Percentiles rank a stretch among this genome's conserved stretches.
Conservation (phyloP, 1,140 invertebrate genomes). For the Drosophila orena region DNA sequence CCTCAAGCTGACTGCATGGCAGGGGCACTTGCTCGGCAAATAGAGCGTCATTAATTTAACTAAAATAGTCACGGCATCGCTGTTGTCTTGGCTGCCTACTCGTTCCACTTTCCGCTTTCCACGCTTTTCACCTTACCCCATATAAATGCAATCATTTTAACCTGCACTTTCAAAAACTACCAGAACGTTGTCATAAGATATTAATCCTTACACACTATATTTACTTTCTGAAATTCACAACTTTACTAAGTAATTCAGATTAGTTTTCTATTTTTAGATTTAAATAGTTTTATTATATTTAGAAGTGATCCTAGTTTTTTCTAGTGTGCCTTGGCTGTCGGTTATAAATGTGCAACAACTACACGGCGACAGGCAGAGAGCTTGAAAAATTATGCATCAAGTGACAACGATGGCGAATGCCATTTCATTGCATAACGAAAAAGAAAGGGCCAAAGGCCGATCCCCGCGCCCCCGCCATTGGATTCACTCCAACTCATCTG, state of each 20-base stretch:
- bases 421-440: constrained; percentile 49
- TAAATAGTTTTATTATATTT: neutral
- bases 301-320: neutral
- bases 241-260: too few relatives aligned
- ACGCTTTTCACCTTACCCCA: neutral
- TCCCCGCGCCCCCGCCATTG: neutral
- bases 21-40: constrained; percentile 67
- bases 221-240: too few relatives aligned
- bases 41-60: constrained; percentile 81
- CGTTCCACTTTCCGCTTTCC: constrained; percentile 14
- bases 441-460: constrained; percentile 31
- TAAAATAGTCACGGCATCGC: constrained; percentile 70
- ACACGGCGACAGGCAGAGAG: constrained; percentile 60
- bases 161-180: constrained; percentile 12
- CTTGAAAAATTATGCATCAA: constrained; percentile 80
- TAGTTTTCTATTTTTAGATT: too few relatives aligned
- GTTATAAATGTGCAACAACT: constrained; percentile 79
- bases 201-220: too few relatives aligned
- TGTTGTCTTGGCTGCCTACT: constrained; percentile 32
- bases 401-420: constrained; percentile 59
- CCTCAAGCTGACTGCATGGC: constrained; percentile 30
- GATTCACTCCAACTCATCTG: constrained; percentile 8
- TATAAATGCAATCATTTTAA: constrained; percentile 78
- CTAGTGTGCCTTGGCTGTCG: constrained; percentile 26
- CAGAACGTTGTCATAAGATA: neutral